A percentile compares a stretch with the other conserved stretches of the same genome.
Conservation (phyloP, 1,140 invertebrate genomes). For the Drosophila aff. region DNA sequence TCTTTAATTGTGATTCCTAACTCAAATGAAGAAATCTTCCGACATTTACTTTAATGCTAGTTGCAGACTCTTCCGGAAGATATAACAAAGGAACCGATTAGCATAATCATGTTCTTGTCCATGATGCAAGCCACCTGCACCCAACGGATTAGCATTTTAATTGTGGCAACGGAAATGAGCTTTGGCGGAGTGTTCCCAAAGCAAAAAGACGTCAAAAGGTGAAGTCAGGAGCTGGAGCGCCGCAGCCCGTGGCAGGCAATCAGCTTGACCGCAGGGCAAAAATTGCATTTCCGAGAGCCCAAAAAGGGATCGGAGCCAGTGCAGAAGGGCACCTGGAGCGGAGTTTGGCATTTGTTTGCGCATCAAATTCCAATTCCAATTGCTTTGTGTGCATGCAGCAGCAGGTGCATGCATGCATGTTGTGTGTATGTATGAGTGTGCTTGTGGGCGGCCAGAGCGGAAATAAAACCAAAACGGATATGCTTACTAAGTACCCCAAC, state of each 20-base stretch:
- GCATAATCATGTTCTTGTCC: slow-evolving; percentile 36
- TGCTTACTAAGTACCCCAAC: slow-evolving; percentile 79
- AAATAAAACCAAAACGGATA: slow-evolving; percentile 83
- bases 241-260: slow-evolving; percentile 18
- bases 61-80: background rate
- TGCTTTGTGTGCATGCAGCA: slow-evolving; percentile 58
- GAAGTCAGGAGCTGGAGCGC: too few relatives aligned
- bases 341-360: slow-evolving; percentile 70
- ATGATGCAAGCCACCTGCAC: slow-evolving; percentile 29
- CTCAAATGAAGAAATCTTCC: background rate
- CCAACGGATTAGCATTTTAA: slow-evolving; percentile 69
- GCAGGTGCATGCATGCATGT: slow-evolving; percentile 7
- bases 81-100: slow-evolving; percentile 32
- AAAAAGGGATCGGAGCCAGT: slow-evolving; percentile 11
- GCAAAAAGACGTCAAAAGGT: slow-evolving; percentile 6
- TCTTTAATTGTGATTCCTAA: background rate
- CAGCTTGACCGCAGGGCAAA: slow-evolving; percentile 37
- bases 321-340: slow-evolving; percentile 14
- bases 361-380: slow-evolving; percentile 79
- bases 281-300: slow-evolving; percentile 42
- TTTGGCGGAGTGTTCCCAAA: slow-evolving; percentile 22
- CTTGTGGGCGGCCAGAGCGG: slow-evolving; percentile 43
- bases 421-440: slow-evolving; percentile 12
- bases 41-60: background rate
- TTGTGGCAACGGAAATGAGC: slow-evolving; percentile 73